These are phyloP conservation scores for Macrophya alboannulata DNA, from an alignment of 2,888 invertebrate genomes.

Conservation along the genomic window DNA sequence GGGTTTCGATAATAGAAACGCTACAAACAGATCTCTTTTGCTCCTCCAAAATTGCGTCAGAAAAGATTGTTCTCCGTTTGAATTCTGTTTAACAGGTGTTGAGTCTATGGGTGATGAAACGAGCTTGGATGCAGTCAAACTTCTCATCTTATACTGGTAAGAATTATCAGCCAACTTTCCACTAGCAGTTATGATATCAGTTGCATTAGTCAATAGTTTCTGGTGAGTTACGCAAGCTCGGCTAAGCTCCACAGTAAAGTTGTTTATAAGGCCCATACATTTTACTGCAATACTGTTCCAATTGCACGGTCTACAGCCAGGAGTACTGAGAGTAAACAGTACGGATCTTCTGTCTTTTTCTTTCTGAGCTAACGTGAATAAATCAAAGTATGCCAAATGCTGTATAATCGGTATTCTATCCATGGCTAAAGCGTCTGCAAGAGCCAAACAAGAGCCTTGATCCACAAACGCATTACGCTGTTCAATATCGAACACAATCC, in stretches of 20 bases:
- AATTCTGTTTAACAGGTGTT: constrained; percentile 55
- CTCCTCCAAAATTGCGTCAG: constrained; percentile 68
- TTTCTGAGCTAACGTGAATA: constrained; percentile 86
- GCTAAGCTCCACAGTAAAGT: constrained; percentile 85
- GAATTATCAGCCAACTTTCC: constrained; percentile 67
- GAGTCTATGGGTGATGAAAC: constrained; percentile 9
- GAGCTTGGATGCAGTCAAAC: constrained; percentile 64
- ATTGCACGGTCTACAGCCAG: constrained; percentile 94
- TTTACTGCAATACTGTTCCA: constrained; percentile 89
- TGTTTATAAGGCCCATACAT: constrained; percentile 84
- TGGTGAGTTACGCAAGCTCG: constrained; percentile 77
- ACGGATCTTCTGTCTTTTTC: constrained; percentile 83
- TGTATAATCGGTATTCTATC: constrained; percentile 87
- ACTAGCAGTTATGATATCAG: constrained; percentile 68
- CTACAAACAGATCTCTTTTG: constrained; percentile 81
- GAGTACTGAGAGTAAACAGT: constrained; percentile 89
- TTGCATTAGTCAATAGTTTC: constrained; percentile 38
- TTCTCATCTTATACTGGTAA: constrained; percentile 73
- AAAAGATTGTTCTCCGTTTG: constrained; percentile 52
- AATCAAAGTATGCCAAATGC: constrained; percentile 89
- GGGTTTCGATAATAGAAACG: constrained; percentile 85
- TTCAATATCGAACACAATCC: constrained; percentile 85
- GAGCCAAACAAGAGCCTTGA: constrained; percentile 77
- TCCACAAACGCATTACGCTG: constrained; percentile 74
- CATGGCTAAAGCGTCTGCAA: constrained; percentile 84